phyloP scores from a whole-genome alignment of 2,888 invertebrate genomes.

The Dryococelus australis region DNA sequence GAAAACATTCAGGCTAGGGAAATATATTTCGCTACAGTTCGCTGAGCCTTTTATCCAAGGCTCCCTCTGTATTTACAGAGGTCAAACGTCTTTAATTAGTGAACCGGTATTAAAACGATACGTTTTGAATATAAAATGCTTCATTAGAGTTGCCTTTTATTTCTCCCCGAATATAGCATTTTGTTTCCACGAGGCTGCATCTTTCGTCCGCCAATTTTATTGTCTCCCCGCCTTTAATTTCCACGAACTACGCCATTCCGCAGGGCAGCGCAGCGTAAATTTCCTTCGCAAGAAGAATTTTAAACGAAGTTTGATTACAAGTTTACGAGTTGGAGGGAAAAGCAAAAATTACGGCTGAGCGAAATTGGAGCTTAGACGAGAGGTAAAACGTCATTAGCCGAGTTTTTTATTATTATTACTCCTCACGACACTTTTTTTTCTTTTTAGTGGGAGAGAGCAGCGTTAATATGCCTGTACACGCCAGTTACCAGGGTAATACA shows the following conservation, averaged over 20 bases:
- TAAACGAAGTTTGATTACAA: conserved; percentile 16
- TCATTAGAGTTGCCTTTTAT: conserved; percentile 18
- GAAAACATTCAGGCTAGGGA: background rate
- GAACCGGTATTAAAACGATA: conserved; percentile 8
- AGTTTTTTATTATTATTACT: conserved; percentile 1
- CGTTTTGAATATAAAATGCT: conserved; percentile 28
- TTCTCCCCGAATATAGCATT: conserved; percentile 23
- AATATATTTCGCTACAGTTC: background rate
- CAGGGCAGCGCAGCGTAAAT: background rate
- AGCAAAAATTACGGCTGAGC: conserved; percentile 3
- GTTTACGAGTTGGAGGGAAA: conserved; percentile 16
- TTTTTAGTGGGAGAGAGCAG: background rate
- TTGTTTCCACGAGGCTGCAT: background rate
- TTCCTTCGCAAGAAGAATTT: conserved; percentile 10
- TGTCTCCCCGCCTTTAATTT: background rate
- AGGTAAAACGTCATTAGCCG: conserved; percentile 6
- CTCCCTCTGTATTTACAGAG: background rate
- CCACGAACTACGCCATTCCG: background rate
- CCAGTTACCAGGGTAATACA: background rate
- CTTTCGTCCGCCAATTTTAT: background rate
- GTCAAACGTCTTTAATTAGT: conserved; percentile 20
- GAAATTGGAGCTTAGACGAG: conserved; percentile 16
- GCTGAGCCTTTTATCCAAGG: background rate
- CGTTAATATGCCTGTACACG: background rate
- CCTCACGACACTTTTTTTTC: background rate